A percentile compares a stretch with the other conserved stretches of the same genome.
phyloP scores from a whole-genome alignment of 2,113 vertebrate genomes.

The Pseudorasbora parva region DNA sequence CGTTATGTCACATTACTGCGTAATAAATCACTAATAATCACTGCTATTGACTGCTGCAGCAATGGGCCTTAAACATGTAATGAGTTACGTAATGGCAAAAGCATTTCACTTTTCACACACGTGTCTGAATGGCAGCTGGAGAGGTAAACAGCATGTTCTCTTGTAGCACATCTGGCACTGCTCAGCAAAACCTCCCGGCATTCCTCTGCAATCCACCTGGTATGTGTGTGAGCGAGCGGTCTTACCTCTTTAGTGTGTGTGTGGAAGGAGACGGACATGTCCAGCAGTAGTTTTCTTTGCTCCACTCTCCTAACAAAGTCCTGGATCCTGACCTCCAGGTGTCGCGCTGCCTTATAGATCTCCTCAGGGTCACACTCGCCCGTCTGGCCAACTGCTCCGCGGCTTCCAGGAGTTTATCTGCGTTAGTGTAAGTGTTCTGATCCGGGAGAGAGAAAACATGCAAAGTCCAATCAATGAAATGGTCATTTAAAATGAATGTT shows the following conservation, averaged over 20 bases:
- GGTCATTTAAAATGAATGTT: neutral
- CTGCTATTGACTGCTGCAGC: constrained; percentile 3
- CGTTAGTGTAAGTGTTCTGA: constrained; percentile 98
- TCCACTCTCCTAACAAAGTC: constrained; percentile 97
- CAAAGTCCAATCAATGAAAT: neutral
- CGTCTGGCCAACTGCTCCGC: constrained; percentile 97
- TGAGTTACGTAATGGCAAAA: neutral
- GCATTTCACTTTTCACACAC: neutral
- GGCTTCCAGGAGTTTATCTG: constrained; percentile 97
- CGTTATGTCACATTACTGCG: constrained; percentile 12
- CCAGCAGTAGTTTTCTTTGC: constrained; percentile 95
- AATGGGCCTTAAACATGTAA: neutral
- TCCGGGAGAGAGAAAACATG: constrained; percentile 64
- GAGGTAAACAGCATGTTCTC: constrained; percentile 23
- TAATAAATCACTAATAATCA: constrained; percentile 23
- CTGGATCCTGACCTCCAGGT: constrained; percentile 97
- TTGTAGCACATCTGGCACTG: constrained; percentile 56
- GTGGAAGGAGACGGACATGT: constrained; percentile 99
- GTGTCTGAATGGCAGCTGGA: constrained; percentile 12
- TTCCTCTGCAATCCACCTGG: constrained; percentile 56
- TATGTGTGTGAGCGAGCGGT: constrained; percentile 38
- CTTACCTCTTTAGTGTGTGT: constrained; percentile 98
- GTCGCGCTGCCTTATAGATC: constrained; percentile 98
- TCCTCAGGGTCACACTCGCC: constrained; percentile 99
- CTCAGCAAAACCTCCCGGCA: constrained; percentile 55